Percentiles rank a stretch among this genome's conserved stretches.
Conservation (phyloP, 2,797 vertebrate genomes). For the Enteromius mattozi region DNA sequence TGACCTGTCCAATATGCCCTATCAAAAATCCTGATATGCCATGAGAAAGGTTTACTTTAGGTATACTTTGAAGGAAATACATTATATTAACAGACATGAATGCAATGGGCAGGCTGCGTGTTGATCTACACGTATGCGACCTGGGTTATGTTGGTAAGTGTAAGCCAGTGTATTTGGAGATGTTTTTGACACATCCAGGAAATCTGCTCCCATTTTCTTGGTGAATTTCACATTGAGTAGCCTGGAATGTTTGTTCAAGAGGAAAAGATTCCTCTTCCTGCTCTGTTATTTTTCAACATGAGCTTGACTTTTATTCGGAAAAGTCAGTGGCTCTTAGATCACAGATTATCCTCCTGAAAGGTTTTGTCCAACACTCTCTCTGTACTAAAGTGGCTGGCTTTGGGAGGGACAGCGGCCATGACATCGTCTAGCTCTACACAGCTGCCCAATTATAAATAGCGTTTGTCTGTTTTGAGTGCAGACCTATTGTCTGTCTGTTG, state of each 20-base stretch:
- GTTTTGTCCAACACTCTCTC: background rate
- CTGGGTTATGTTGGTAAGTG: background rate
- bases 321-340: constrained; percentile 14
- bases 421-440: constrained; percentile 11
- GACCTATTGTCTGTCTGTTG: constrained; percentile 38
- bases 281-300: background rate
- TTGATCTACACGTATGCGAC: background rate
- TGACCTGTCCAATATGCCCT: constrained; percentile 30
- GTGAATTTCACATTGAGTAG: background rate
- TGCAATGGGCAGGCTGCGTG: background rate
- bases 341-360: constrained; percentile 11
- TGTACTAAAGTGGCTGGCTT: background rate
- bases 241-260: background rate
- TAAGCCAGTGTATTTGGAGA: background rate
- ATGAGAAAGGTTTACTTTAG: constrained; percentile 3
- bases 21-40: constrained; percentile 23
- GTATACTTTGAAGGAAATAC: background rate
- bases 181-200: constrained; percentile 13
- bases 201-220: background rate
- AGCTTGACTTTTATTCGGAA: background rate
- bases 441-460: constrained; percentile 35
- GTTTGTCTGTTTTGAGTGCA: constrained; percentile 42
- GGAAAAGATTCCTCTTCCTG: background rate
- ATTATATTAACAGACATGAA: constrained; percentile 18
- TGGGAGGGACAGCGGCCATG: background rate